Percentiles rank a stretch among this genome's conserved stretches.
Conservation (phyloP, 1,140 invertebrate genomes). For the Drosophila pachea region DNA sequence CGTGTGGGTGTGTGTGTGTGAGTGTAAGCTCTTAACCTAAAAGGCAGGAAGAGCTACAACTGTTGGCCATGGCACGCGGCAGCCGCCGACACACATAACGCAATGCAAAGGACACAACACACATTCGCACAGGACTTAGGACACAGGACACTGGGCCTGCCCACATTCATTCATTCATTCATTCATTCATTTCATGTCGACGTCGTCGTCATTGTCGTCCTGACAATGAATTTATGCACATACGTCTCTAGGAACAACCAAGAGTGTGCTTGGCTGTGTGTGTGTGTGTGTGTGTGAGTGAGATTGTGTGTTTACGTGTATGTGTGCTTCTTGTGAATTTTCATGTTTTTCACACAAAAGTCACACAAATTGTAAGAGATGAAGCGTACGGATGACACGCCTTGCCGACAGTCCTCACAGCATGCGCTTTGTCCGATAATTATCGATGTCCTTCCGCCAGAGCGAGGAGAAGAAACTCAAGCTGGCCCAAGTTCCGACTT, state of each 20-base stretch:
- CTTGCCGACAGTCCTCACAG: conserved; percentile 48
- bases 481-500: not conserved
- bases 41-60: conserved; percentile 56
- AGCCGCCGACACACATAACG: conserved; percentile 12
- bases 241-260: conserved; percentile 17
- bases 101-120: conserved; percentile 18
- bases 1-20: not conserved
- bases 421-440: conserved; percentile 57
- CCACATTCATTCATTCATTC: conserved; percentile 47
- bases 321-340: conserved; percentile 37
- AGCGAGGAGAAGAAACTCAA: conserved; percentile 43
- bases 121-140: conserved; percentile 9
- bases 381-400: not conserved
- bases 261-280: not conserved
- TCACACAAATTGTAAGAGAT: conserved; percentile 7
- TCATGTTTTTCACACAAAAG: conserved; percentile 31
- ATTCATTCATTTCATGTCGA: conserved; percentile 40
- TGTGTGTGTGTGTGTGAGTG: conserved; percentile 5
- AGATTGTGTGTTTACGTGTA: not conserved
- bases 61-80: conserved; percentile 43
- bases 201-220: conserved; percentile 34
- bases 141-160: conserved; percentile 13
- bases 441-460: conserved; percentile 61
- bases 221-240: conserved; percentile 75
- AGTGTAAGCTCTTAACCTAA: conserved; percentile 61